phyloP scores from a whole-genome alignment of 2,113 vertebrate species.

The Nycticorax nycticorax region DNA sequence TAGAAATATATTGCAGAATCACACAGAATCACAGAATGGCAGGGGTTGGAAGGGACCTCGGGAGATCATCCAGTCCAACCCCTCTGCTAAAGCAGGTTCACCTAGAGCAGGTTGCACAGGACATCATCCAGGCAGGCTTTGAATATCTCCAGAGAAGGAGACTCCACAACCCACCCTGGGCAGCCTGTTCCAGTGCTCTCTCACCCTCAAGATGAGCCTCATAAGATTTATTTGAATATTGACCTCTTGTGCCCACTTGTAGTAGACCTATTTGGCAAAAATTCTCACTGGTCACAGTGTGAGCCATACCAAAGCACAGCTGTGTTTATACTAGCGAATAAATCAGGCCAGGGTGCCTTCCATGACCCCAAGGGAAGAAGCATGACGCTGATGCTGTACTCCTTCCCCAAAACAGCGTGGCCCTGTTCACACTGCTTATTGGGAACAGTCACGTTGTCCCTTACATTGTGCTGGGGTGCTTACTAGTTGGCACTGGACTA shows the following conservation, averaged over 20 bases:
- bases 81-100: no score
- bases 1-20: background rate
- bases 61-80: no score
- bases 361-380: background rate
- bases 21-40: no score
- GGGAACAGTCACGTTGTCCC: background rate
- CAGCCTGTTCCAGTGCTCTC: no score
- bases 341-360: background rate
- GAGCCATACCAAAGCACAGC: background rate
- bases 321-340: background rate
- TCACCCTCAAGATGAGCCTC: background rate
- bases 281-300: background rate
- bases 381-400: background rate
- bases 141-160: no score
- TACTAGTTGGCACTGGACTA: background rate
- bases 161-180: no score
- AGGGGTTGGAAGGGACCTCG: no score
- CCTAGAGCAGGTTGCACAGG: no score
- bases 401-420: background rate
- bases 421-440: background rate
- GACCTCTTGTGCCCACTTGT: background rate
- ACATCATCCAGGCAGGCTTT: no score
- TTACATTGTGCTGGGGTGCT: background rate
- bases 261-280: background rate
- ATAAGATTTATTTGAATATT: background rate